Evolutionary conservation across 1,140 invertebrate genomes (phyloP), one percentile per base, ranked within the genome.

Genomic region (Nasonia vitripennis): DNA sequence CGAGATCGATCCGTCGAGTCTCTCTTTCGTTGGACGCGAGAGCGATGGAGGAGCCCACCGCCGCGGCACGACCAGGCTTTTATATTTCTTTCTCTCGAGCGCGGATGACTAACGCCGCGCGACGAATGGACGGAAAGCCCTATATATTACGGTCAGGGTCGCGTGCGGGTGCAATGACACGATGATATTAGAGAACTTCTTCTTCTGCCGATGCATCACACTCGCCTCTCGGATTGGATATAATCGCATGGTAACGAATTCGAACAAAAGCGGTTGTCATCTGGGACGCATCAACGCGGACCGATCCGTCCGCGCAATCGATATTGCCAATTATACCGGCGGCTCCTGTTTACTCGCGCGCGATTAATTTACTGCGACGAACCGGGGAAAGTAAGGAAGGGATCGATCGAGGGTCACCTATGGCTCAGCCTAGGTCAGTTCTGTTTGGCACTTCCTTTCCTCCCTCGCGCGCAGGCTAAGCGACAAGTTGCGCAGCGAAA

Each of bases 391-490:
- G 9, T 11, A 31, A n/a, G 20, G 0, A 51, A 23, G 17, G 51
- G 51, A 55, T 55, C 12, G 20, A 55, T 55, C 51, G 74, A 62
- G 45, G 55, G 27, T 37, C 1, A n/a, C 20, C 4, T 7, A 7
- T 1, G 88, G 87, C 84, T 55, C 92, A 89, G 86, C 89, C 87
- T 92, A 93, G 92, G 92, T 93, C 92, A 93, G 89, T 90, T 93
- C 92, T 92, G 89, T 90, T 45, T 89, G 89, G 91, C 89, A 90
- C 91, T 91, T 90, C 86, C 89, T 89, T 89, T 86, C 31, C 85
- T 74, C 55, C 20, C 37, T 31, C 10, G 31, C 70, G 73, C 17
- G 87, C 27, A 27, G 27, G 27, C 27, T 27, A 0, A 27, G 27
- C 83, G 86, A 87, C 84, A 73, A 80, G 79, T 84, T 68, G 55